Percentiles rank a stretch among this genome's conserved stretches.
These are phyloP conservation scores for Corythornis madagascariensis DNA, from an alignment of 2,113 vertebrate species.

Conservation along the genomic window DNA sequence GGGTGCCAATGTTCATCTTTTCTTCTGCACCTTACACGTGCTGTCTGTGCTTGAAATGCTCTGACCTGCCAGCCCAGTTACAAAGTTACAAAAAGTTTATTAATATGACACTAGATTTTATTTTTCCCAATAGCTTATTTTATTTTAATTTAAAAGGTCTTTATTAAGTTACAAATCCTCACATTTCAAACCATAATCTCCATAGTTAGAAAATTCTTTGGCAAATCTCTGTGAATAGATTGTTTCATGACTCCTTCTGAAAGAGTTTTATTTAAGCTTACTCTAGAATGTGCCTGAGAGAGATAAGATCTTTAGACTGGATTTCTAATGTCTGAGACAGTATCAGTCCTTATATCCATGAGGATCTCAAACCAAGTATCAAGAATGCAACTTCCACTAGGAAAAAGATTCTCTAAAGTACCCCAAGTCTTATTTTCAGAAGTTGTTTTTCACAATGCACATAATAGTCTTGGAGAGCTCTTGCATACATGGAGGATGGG, in stretches of 20 bases:
- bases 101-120: not conserved
- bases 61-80: not conserved
- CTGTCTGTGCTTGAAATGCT: not conserved
- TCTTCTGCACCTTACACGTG: not conserved
- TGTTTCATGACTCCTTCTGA: not conserved
- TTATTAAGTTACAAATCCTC: not conserved
- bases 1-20: not conserved
- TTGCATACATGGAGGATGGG: not conserved
- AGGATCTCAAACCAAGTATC: not conserved
- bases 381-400: not conserved
- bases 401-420: not conserved
- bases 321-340: not conserved
- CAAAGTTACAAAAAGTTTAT: not conserved
- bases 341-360: not conserved
- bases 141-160: not conserved
- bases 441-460: not conserved
- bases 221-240: not conserved
- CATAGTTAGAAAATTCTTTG: not conserved
- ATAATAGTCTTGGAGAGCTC: not conserved
- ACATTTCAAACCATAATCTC: not conserved
- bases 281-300: not conserved
- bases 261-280: not conserved
- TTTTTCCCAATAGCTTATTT: not conserved
- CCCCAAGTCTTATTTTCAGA: not conserved
- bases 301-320: not conserved